A percentile compares a stretch with the other conserved stretches of the same genome.
These are phyloP conservation scores for Poecilia gillii DNA, from an alignment of 2,797 vertebrate genomes.

Conservation along the genomic window DNA sequence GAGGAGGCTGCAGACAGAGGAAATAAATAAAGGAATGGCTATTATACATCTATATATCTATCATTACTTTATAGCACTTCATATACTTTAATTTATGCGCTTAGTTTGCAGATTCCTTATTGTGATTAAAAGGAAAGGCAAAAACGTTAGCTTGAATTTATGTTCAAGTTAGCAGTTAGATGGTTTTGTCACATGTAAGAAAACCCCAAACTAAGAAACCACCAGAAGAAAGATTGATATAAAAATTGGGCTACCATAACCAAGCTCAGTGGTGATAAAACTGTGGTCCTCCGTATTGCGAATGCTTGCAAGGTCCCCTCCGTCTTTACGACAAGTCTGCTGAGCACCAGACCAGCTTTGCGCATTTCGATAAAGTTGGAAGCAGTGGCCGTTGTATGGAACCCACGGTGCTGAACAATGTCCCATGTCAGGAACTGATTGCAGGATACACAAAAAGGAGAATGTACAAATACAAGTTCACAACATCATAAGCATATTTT, in stretches of 20 bases:
- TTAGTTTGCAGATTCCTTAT: not conserved
- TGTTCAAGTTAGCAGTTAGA: not conserved
- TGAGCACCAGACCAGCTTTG: constrained; percentile 85
- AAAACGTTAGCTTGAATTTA: not conserved
- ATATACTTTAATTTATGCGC: no score
- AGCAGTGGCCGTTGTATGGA: constrained; percentile 87
- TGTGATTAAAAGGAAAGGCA: not conserved
- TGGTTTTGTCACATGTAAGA: not conserved
- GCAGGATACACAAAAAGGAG: not conserved
- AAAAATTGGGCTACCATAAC: constrained; percentile 79
- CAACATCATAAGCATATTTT: not conserved
- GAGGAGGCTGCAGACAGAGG: constrained; percentile 66
- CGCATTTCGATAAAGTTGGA: constrained; percentile 77
- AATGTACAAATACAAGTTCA: not conserved
- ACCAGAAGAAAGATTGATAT: not conserved
- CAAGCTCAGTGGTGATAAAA: constrained; percentile 89
- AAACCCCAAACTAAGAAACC: not conserved
- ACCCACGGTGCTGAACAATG: constrained; percentile 86
- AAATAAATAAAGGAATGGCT: not conserved
- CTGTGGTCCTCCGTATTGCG: constrained; percentile 88
- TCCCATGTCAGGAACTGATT: constrained; percentile 51
- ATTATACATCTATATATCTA: not conserved
- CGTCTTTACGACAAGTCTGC: constrained; percentile 81
- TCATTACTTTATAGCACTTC: not conserved
- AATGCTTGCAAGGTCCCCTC: constrained; percentile 87